Evolutionary conservation across 92 coral and sea anemone species (phyloP), one percentile per base, ranked within the genome.

Genomic region (Bergia puertoricense): DNA sequence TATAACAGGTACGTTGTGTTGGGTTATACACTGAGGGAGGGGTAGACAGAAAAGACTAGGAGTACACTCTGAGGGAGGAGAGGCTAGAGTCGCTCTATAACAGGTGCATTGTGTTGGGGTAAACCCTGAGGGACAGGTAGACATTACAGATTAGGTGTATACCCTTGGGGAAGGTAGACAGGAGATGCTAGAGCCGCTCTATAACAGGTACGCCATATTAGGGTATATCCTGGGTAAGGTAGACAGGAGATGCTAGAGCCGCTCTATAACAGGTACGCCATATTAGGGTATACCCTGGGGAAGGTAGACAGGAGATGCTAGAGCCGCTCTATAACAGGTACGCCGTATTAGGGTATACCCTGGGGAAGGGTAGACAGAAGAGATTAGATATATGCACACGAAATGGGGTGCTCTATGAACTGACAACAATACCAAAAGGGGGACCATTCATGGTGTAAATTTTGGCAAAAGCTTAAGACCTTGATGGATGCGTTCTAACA

Each of bases 241-340:
- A 74, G 81, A 48, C 18, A 66, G 72, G 72, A 66, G 72, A 66
- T 20, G 4, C 6, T 15, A 50, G 72, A 56, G 65, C 65, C 65
- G 15, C 65, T 56, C 15, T 56, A 56, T n/a, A n/a, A n/a, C n/a
- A n/a, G n/a, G n/a, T n/a, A n/a, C n/a, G n/a, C n/a, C n/a, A n/a
- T n/a, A n/a, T n/a, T n/a, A 59, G 30, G 18, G 88, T 75, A 50
- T 44, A 48, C 18, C 8, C 51, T 46, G 51, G 51, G 51, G 8
- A 98, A 62, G 95, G 95, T 85, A 90, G 94, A 65, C 98, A 96
- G 90, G 98, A 96, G 86, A 89, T 97, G 74, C 82, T 96, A 48
- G 98, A 96, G 77, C 98, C 98, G 18, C 93, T 96, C 11, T 96
- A 96, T 72, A 96, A 96, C 94, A 94, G 99, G 98, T 79, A 79